These are phyloP conservation scores for Rhinatrema bivittatum DNA, from an alignment of 2,797 vertebrate genomes.

Conservation along the genomic window DNA sequence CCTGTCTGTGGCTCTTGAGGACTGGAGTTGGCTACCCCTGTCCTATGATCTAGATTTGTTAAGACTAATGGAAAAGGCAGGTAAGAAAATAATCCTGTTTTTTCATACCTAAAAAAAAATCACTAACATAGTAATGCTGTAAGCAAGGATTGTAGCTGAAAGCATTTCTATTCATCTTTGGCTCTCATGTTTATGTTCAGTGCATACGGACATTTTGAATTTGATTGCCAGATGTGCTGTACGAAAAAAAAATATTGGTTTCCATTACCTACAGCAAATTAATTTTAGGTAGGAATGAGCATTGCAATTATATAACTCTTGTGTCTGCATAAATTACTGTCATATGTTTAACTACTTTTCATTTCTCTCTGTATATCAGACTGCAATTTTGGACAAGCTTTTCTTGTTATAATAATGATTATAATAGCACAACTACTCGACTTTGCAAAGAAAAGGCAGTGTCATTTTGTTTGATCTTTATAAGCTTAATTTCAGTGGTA, in stretches of 20 bases:
- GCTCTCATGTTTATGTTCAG: background rate
- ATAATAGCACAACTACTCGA: background rate
- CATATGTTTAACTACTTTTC: slow-evolving; percentile 23
- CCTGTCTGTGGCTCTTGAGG: too few relatives aligned
- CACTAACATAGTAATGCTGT: too few relatives aligned
- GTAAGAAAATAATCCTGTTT: too few relatives aligned
- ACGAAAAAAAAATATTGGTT: slow-evolving; percentile 15
- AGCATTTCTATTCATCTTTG: background rate
- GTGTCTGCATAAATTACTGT: slow-evolving; percentile 24
- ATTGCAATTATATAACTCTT: slow-evolving; percentile 24
- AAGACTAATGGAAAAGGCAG: too few relatives aligned
- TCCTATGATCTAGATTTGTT: too few relatives aligned
- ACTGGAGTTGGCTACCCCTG: too few relatives aligned
- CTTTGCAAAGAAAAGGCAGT: background rate
- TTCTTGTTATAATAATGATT: slow-evolving; percentile 10
- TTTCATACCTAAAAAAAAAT: too few relatives aligned
- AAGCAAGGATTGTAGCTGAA: background rate
- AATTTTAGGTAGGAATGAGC: slow-evolving; percentile 29
- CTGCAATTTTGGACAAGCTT: slow-evolving; percentile 4
- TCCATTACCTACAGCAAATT: slow-evolving; percentile 27
- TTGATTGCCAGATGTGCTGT: slow-evolving; percentile 25
- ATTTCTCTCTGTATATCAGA: background rate
- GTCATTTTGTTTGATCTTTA: background rate
- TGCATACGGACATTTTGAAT: slow-evolving; percentile 6
- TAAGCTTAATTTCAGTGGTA: background rate